A percentile compares a stretch with the other conserved stretches of the same genome.
Evolutionary conservation across 1,140 invertebrate species (phyloP).

Genomic region (Asobara japonica): DNA sequence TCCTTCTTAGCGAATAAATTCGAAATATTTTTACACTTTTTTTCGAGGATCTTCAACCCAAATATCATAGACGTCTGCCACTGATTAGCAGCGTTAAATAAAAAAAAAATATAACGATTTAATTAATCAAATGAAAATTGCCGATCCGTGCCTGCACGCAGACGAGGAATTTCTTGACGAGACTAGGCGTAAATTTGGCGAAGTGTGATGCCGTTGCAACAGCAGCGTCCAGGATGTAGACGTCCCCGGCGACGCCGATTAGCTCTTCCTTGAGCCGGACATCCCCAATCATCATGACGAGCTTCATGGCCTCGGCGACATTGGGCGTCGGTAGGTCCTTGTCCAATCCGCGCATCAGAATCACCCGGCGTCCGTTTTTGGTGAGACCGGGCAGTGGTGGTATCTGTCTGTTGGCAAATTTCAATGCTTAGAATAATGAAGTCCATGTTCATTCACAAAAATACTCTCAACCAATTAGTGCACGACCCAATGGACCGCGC

Average conservation of each 20-base stretch:
- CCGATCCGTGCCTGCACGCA: conserved; percentile 83
- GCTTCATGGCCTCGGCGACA: conserved; percentile 77
- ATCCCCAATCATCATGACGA: conserved; percentile 84
- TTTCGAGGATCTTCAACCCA: too few relatives aligned
- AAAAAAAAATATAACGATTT: too few relatives aligned
- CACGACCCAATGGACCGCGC: too few relatives aligned
- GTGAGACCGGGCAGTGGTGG: conserved; percentile 82
- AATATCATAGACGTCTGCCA: too few relatives aligned
- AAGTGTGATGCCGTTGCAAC: conserved; percentile 79
- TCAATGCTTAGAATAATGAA: background rate
- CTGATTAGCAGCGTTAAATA: too few relatives aligned
- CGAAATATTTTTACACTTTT: too few relatives aligned
- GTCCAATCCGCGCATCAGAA: conserved; percentile 74
- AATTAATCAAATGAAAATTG: too few relatives aligned
- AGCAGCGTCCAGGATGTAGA: conserved; percentile 81
- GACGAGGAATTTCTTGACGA: conserved; percentile 84
- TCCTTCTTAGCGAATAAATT: too few relatives aligned
- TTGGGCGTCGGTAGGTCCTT: conserved; percentile 70
- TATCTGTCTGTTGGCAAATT: conserved; percentile 71
- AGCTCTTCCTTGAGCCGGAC: conserved; percentile 79
- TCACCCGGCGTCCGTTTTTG: conserved; percentile 78
- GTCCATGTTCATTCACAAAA: too few relatives aligned
- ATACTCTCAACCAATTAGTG: too few relatives aligned
- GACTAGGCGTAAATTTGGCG: conserved; percentile 77
- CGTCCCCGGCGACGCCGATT: conserved; percentile 81